Evolutionary conservation across 2,113 vertebrate species (phyloP).

Genomic region (Scomber colias): DNA sequence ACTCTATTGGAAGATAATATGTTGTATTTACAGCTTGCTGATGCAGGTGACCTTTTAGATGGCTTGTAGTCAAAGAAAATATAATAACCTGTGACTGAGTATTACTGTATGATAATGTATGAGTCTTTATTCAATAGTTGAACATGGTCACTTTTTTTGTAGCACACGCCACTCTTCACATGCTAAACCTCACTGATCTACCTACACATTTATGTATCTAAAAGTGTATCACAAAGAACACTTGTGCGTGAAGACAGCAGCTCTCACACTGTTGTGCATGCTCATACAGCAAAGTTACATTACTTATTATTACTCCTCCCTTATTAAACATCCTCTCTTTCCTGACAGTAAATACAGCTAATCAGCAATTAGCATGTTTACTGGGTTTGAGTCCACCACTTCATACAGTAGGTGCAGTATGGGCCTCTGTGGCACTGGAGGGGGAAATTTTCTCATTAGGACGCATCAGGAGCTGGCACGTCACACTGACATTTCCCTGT

Average conservation of each 20-base stretch:
- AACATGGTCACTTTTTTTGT: no score
- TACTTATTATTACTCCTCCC: conserved; percentile 18
- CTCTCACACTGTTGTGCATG: conserved; percentile 18
- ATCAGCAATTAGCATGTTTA: conserved; percentile 73
- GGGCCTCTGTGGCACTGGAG: conserved; percentile 22
- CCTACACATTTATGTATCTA: neutral
- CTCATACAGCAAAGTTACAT: conserved; percentile 25
- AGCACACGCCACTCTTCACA: neutral
- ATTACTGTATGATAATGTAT: neutral
- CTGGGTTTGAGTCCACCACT: conserved; percentile 35
- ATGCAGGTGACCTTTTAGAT: no score
- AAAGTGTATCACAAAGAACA: neutral
- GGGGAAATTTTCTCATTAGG: conserved; percentile 75
- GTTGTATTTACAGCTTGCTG: no score
- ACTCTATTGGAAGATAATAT: no score
- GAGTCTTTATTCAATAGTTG: neutral
- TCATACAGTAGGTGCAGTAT: conserved; percentile 31
- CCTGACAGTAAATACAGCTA: conserved; percentile 66
- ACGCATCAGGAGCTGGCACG: conserved; percentile 73
- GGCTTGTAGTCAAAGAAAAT: no score
- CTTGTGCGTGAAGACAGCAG: neutral
- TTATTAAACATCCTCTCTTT: conserved; percentile 23
- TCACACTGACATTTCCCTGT: conserved; percentile 75
- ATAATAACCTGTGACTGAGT: no score
- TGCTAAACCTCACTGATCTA: neutral